Conservation (phyloP, 2,113 vertebrate genomes). For the Peromyscus leucopus region DNA sequence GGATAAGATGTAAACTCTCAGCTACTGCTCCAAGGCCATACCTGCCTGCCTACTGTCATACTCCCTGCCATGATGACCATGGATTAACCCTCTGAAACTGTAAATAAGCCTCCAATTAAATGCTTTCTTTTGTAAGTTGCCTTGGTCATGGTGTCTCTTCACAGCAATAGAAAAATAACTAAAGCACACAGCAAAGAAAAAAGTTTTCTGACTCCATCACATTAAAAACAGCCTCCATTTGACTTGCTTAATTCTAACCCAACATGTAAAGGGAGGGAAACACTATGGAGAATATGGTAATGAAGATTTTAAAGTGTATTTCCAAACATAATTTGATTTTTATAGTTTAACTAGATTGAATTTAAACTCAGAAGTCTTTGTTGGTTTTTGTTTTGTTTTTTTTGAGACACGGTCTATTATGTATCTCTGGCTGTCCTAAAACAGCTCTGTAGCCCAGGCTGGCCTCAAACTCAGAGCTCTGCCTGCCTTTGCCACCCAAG, state of each 20-base stretch:
- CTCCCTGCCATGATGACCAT: neutral
- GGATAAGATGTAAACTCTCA: neutral
- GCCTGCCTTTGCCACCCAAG: neutral
- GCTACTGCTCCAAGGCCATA: neutral
- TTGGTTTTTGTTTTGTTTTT: no score
- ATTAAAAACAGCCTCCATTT: neutral
- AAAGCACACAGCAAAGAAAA: neutral
- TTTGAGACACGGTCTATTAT: no score
- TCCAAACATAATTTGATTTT: slow-evolving; percentile 20
- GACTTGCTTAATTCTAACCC: neutral
- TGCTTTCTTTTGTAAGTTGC: neutral
- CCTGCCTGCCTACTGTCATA: neutral
- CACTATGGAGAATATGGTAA: neutral
- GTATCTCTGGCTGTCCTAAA: neutral
- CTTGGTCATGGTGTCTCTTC: neutral
- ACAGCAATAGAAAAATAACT: neutral
- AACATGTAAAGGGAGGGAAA: slow-evolving; percentile 3
- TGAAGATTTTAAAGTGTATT: slow-evolving; percentile 15
- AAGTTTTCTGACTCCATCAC: neutral
- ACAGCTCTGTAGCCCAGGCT: neutral
- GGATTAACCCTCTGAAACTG: neutral
- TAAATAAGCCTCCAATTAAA: neutral
- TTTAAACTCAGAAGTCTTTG: no score
- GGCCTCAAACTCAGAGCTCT: neutral
- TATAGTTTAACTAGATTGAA: slow-evolving; percentile 18